phyloP scores from a whole-genome alignment of 1,140 invertebrate species.

The Drosophila orosa region DNA sequence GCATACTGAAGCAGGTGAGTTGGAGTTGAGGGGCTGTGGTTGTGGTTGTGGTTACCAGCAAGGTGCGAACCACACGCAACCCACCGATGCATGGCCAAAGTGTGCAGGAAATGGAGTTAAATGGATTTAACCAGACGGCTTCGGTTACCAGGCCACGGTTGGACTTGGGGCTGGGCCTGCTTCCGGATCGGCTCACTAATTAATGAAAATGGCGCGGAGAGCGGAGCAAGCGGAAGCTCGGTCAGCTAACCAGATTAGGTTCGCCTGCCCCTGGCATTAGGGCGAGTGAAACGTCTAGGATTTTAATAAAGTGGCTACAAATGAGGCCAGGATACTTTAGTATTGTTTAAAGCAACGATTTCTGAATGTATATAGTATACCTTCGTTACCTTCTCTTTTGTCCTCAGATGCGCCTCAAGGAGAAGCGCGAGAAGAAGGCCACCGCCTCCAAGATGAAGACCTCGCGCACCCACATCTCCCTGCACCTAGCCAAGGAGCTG shows the following conservation, averaged over 20 bases:
- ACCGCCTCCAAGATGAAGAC: conserved; percentile 87
- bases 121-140: conserved; percentile 56
- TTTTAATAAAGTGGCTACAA: neutral
- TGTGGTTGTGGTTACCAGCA: conserved; percentile 20
- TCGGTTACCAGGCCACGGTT: conserved; percentile 12
- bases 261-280: neutral
- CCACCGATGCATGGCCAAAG: conserved; percentile 73
- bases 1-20: conserved; percentile 90
- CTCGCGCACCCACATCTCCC: conserved; percentile 88
- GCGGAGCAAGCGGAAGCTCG: conserved; percentile 21
- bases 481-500: conserved; percentile 91
- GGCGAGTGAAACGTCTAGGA: neutral
- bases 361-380: neutral
- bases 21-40: neutral
- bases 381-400: neutral
- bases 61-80: conserved; percentile 75
- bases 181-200: conserved; percentile 62
- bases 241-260: conserved; percentile 45
- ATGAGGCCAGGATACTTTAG: neutral
- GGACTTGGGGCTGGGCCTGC: conserved; percentile 8
- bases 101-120: conserved; percentile 76
- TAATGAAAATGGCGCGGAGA: conserved; percentile 70
- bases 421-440: conserved; percentile 89
- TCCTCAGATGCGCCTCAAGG: conserved; percentile 89
- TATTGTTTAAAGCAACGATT: neutral